A percentile compares a stretch with the other conserved stretches of the same genome.
Evolutionary conservation across 2,113 vertebrate species (phyloP).

Genomic region (Catagonus wagneri): DNA sequence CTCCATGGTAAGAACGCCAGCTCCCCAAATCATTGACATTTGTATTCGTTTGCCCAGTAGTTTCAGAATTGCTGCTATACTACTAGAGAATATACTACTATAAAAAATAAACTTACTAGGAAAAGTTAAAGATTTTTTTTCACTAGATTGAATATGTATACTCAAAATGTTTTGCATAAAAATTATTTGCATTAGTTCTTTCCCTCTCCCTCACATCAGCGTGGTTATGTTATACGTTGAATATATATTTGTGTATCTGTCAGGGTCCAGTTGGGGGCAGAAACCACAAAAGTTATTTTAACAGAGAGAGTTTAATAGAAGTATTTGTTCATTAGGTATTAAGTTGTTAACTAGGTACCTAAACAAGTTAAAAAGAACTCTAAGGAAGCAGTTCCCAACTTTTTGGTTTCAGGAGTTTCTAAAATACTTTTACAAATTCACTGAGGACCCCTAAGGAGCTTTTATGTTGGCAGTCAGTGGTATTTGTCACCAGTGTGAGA

Average conservation of each 20-base stretch:
- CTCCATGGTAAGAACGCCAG: background rate
- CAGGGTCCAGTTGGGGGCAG: background rate
- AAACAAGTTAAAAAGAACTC: background rate
- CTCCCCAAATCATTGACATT: background rate
- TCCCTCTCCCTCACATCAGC: background rate
- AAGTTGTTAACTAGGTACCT: background rate
- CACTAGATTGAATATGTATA: background rate
- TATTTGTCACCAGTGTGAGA: background rate
- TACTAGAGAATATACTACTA: background rate
- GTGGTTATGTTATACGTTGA: background rate
- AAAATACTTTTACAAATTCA: background rate
- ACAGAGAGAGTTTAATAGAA: background rate
- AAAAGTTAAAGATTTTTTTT: background rate
- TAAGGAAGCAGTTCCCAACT: background rate
- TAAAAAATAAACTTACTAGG: background rate
- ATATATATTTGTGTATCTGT: background rate
- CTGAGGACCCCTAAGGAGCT: background rate
- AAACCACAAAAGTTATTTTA: slow-evolving; percentile 13
- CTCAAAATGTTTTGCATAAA: background rate
- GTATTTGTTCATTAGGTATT: slow-evolving; percentile 1
- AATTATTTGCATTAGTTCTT: background rate
- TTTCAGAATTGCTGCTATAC: background rate
- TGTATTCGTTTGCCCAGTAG: background rate
- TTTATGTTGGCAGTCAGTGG: background rate
- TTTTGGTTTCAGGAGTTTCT: background rate